These are phyloP conservation scores for Petrolisthes manimaculis DNA, from an alignment of 2,888 invertebrate species.

Conservation along the genomic window DNA sequence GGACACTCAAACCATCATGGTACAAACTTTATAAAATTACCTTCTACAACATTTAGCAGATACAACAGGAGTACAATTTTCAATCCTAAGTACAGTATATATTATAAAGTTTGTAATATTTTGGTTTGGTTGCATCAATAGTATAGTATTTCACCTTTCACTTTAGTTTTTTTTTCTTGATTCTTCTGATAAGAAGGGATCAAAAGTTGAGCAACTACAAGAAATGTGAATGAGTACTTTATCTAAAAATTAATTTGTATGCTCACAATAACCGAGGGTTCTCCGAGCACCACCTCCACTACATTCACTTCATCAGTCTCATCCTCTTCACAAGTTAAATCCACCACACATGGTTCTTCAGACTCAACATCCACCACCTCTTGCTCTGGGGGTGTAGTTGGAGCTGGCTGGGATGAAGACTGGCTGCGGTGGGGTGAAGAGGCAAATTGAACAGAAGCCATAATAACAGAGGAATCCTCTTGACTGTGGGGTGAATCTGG, in stretches of 20 bases:
- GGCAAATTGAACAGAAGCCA: not conserved
- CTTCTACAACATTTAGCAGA: too few relatives aligned
- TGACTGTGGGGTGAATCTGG: not conserved
- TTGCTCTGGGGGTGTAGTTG: constrained; percentile 28
- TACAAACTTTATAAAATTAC: too few relatives aligned
- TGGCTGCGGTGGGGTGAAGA: not conserved
- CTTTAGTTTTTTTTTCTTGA: not conserved
- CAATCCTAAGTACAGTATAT: too few relatives aligned
- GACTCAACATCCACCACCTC: constrained; percentile 50
- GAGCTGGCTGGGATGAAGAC: not conserved
- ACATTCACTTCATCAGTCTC: constrained; percentile 46
- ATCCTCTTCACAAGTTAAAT: constrained; percentile 50
- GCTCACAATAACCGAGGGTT: constrained; percentile 44
- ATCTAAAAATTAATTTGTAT: not conserved
- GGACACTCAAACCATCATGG: too few relatives aligned
- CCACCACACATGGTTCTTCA: constrained; percentile 46
- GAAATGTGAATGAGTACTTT: not conserved
- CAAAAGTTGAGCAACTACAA: not conserved
- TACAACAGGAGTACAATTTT: too few relatives aligned
- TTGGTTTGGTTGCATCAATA: too few relatives aligned
- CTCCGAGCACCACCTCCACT: constrained; percentile 36
- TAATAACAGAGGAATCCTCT: not conserved
- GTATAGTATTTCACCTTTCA: too few relatives aligned
- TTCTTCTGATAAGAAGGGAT: not conserved
- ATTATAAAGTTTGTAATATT: too few relatives aligned